Evolutionary conservation across 64 coral and sea anemone genomes (phyloP), one percentile per base, ranked within the genome.

Genomic region (Orbicella faveolata): DNA sequence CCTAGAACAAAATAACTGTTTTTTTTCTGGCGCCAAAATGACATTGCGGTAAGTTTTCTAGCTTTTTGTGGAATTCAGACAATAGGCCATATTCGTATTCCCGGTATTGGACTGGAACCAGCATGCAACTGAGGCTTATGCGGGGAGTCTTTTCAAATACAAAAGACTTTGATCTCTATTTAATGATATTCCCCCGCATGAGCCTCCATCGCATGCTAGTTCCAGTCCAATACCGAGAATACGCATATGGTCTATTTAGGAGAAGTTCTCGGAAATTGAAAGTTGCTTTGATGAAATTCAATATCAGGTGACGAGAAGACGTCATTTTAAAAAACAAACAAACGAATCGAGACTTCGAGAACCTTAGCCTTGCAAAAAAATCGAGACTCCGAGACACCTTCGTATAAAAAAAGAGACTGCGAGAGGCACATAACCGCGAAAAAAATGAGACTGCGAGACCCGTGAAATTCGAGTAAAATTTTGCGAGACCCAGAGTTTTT

Each of bases 31-130:
- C 34, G 1, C 75, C 33, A 51, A 76, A 76, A 17, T 21, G 75
- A 52, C 75, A 41, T 78, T 78, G 34, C 73, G 73, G 34, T 75
- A 75, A 17, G 6, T 75, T 75, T 78, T 52, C 34, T 36, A 76
- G 37, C 75, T 76, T 76, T 76, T 39, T 78, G 75, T 78, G 15
- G 37, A 78, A 78, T 52, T 78, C 37, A 23, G 75, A 52, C 44
- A 48, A 48, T 48, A 30, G 30, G 30, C 30, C 30, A 30, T 30
- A 30, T 30, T 30, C 30, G 30, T 30, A 30, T 30, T 30, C 30
- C 30, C 30, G 30, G 30, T 30, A 30, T 30, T 30, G 30, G 30
- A 30, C 30, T 30, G 30, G 30, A 30, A 30, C 30, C 30, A 30
- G 30, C 30, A 30, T 30, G 30, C 30, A 30, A 30, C 30, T 30